Evolutionary conservation across 1,140 invertebrate genomes (phyloP).

Genomic region (Limonius californicus): DNA sequence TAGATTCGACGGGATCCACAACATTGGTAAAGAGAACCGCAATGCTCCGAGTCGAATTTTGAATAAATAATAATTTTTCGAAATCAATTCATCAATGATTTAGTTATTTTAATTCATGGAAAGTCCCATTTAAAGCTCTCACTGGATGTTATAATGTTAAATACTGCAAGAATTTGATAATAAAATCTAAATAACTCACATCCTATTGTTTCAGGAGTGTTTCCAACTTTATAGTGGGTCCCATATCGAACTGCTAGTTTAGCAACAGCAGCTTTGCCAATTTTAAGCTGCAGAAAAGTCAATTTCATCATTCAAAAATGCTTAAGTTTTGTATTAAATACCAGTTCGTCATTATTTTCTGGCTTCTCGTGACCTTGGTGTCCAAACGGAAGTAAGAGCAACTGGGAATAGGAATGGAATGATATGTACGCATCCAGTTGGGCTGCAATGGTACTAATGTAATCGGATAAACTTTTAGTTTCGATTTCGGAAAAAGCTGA

Average conservation of each 20-base stretch:
- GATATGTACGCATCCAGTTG: slow-evolving; percentile 62
- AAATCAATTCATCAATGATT: too few species aligned
- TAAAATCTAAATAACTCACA: too few species aligned
- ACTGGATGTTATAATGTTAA: too few species aligned
- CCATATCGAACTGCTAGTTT: slow-evolving; percentile 59
- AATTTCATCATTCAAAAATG: too few species aligned
- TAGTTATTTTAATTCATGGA: too few species aligned
- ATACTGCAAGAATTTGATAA: too few species aligned
- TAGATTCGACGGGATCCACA: too few species aligned
- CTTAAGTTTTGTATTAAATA: slow-evolving; percentile 25
- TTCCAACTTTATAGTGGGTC: slow-evolving; percentile 56
- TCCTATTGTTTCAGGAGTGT: slow-evolving; percentile 54
- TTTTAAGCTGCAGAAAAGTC: slow-evolving; percentile 46
- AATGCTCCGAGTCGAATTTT: too few species aligned
- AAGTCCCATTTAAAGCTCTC: too few species aligned
- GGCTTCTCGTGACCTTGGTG: slow-evolving; percentile 51
- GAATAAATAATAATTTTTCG: too few species aligned
- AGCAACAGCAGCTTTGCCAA: slow-evolving; percentile 56
- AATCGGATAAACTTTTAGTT: slow-evolving; percentile 54
- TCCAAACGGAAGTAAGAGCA: slow-evolving; percentile 56
- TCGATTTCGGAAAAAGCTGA: slow-evolving; percentile 69
- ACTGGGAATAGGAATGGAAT: slow-evolving; percentile 72
- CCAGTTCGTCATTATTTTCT: slow-evolving; percentile 58
- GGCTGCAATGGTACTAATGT: slow-evolving; percentile 49
- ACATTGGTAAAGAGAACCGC: too few species aligned